phyloP scores from a whole-genome alignment of 1,140 invertebrate genomes.

The Hyposmocoma kahamanoa region DNA sequence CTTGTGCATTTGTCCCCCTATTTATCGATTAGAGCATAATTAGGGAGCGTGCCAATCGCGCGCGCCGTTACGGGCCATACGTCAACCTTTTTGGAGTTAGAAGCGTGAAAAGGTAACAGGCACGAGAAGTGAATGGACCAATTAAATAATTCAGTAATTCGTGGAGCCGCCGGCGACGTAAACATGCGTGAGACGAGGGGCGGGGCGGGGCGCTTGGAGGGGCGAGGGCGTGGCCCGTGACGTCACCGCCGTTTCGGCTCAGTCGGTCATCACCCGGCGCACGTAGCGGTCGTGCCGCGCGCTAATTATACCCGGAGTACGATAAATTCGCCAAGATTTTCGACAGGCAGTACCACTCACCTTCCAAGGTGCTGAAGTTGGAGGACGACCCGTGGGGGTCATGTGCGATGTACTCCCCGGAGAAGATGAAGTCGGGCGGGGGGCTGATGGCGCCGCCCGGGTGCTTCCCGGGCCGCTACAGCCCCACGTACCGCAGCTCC shows the following conservation, averaged over 20 bases:
- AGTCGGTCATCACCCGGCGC: slow-evolving; percentile 62
- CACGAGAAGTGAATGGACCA: slow-evolving; percentile 66
- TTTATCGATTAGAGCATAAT: slow-evolving; percentile 42
- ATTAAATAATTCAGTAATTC: slow-evolving; percentile 72
- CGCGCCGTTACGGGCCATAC: slow-evolving; percentile 33
- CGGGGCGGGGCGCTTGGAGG: slow-evolving; percentile 17
- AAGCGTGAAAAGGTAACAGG: slow-evolving; percentile 64
- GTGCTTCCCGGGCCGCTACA: slow-evolving; percentile 69
- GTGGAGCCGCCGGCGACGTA: slow-evolving; percentile 52
- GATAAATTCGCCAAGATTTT: slow-evolving; percentile 70
- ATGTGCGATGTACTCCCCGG: slow-evolving; percentile 73
- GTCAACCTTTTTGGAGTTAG: slow-evolving; percentile 55
- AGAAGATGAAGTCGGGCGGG: slow-evolving; percentile 71
- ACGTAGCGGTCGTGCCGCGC: slow-evolving; percentile 52
- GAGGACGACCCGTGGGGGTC: slow-evolving; percentile 74
- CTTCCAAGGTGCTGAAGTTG: slow-evolving; percentile 73
- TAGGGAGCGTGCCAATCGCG: slow-evolving; percentile 47
- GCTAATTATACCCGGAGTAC: slow-evolving; percentile 52
- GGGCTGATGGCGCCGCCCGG: slow-evolving; percentile 69
- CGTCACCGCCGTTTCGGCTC: slow-evolving; percentile 45
- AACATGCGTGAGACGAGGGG: slow-evolving; percentile 39
- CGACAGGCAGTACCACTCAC: slow-evolving; percentile 73
- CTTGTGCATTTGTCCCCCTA: slow-evolving; percentile 20
- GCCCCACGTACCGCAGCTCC: slow-evolving; percentile 64
- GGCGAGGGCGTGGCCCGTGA: slow-evolving; percentile 49